Base-by-base conservation (phyloP, 2,888 invertebrate species). In the Stenurella melanura region DNA sequence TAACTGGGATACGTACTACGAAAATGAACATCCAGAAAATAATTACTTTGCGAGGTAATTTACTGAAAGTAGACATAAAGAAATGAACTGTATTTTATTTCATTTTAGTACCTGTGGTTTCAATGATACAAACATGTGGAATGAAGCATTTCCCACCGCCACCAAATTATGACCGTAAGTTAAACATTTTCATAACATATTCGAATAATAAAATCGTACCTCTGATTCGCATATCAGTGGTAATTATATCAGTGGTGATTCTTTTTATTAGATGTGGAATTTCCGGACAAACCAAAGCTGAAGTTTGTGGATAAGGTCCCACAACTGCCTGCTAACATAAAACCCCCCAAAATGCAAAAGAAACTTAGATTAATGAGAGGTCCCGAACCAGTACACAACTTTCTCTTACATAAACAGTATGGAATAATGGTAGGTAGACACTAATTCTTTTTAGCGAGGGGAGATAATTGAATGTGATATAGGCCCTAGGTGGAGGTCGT, bases 401-500 rank as follows among this genome's bases (percentile, higher is more conserved):
- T 93, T 71, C 90, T 99, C 12, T 91, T 96, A 77, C 95, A 98
- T 85, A 94, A 96, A 86, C 98, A 99, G 86, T 99, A 93, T 92
- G 99, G 98, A 60, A 94, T 99, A 80, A 92, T 98, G 89, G 97
- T 97, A 90, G 15, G 11, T 17, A 26, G 21, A 26, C 21, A n/a
- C 10, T n/a, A 30, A 12, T 67, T 67, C 10, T 26, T 50, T 34
- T 34, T 34, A 34, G 7, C 30, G 30, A 34, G 7, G 9, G 30
- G 7, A 34, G 30, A 19, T 18, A 21, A 71, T 17, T 50, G 73
- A 73, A 64, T 77, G 78, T 83, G 90, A 34, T 89, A 12, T 86
- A 96, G 96, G 97, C 98, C 10, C 90, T 93, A 15, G 91, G 93
- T 19, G 98, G 98, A 71, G 98, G 98, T 0, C 92, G 96, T 81